These are phyloP conservation scores for Sesia bembeciformis DNA, from an alignment of 2,888 invertebrate genomes.

Conservation along the genomic window DNA sequence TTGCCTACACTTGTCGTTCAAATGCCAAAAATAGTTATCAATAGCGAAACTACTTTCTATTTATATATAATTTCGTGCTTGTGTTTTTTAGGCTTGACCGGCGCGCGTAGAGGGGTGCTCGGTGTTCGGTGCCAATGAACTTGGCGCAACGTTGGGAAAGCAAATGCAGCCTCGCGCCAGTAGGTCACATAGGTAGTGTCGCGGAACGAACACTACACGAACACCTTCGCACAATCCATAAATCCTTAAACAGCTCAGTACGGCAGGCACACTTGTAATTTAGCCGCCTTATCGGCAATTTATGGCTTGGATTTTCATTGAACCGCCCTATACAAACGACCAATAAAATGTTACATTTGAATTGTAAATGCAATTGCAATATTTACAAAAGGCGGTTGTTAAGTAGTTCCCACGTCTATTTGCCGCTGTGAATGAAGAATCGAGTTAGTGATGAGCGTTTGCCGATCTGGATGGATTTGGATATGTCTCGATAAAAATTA, in stretches of 20 bases:
- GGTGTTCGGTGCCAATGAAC: constrained; percentile 57
- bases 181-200: constrained; percentile 51
- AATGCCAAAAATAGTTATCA: constrained; percentile 42
- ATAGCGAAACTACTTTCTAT: constrained; percentile 58
- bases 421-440: constrained; percentile 12
- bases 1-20: constrained; percentile 11
- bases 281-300: constrained; percentile 28
- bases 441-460: neutral
- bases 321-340: constrained; percentile 23
- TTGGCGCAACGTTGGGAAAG: constrained; percentile 57
- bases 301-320: constrained; percentile 38
- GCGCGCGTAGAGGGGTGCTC: constrained; percentile 21
- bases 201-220: constrained; percentile 33
- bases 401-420: constrained; percentile 45
- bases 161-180: constrained; percentile 49
- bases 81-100: constrained; percentile 43
- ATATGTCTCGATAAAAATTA: constrained; percentile 6
- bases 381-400: constrained; percentile 24
- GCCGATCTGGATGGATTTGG: constrained; percentile 7
- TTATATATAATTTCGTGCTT: constrained; percentile 49
- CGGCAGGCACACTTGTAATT: constrained; percentile 29
- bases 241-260: constrained; percentile 23
- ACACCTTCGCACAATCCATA: constrained; percentile 32
- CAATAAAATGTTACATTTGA: constrained; percentile 37
- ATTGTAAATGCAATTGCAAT: constrained; percentile 30